phyloP scores from a whole-genome alignment of 2,113 vertebrate species.

The Macquaria australasica region DNA sequence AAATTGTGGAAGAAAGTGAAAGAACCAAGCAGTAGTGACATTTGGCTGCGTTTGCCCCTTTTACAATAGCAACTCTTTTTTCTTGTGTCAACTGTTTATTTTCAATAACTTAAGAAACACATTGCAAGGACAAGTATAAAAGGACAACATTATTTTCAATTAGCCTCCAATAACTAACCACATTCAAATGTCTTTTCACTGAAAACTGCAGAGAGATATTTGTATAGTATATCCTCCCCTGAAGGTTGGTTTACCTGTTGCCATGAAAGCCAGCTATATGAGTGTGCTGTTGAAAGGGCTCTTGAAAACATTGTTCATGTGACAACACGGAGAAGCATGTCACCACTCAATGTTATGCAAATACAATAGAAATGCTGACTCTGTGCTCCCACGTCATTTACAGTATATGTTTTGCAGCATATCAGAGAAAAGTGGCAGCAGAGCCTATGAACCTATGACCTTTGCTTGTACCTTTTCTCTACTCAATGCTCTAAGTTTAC shows the following conservation, averaged over 20 bases:
- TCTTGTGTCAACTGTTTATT: not conserved
- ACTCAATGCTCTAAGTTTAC: not conserved
- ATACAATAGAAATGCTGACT: slow-evolving; percentile 8
- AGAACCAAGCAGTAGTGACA: not conserved
- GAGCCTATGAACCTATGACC: slow-evolving; percentile 8
- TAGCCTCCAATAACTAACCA: not conserved
- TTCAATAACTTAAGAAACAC: slow-evolving; percentile 20
- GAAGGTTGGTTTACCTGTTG: slow-evolving; percentile 55
- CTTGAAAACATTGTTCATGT: slow-evolving; percentile 39
- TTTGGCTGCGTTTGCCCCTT: not conserved
- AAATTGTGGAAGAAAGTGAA: slow-evolving; percentile 19
- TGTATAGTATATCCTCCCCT: slow-evolving; percentile 31
- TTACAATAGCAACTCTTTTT: not conserved
- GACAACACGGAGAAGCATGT: slow-evolving; percentile 33
- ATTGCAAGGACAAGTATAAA: not conserved
- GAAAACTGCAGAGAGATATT: slow-evolving; percentile 34
- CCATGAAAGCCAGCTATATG: slow-evolving; percentile 58
- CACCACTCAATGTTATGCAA: slow-evolving; percentile 40
- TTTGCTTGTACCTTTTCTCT: not conserved
- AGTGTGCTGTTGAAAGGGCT: slow-evolving; percentile 43
- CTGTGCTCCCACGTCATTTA: slow-evolving; percentile 16
- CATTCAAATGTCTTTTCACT: slow-evolving; percentile 10
- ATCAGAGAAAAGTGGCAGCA: slow-evolving; percentile 17
- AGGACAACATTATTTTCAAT: not conserved
- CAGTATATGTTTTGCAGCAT: slow-evolving; percentile 19